Evolutionary conservation across 2,797 vertebrate species (phyloP).

Genomic region (Mormyrus proboscirostris): DNA sequence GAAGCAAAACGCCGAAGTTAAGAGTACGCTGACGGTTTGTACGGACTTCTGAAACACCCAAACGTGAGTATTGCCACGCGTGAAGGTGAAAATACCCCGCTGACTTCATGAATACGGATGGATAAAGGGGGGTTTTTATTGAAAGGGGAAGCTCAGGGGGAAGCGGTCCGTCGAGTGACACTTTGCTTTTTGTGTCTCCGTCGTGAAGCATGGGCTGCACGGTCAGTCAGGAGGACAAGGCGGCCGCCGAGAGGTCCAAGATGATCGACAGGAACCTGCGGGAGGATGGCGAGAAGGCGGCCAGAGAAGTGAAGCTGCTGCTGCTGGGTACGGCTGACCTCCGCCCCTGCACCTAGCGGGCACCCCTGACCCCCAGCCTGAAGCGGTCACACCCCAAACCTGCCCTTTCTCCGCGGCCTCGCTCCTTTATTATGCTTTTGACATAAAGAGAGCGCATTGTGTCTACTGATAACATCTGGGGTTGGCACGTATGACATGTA

Average conservation of each 20-base stretch:
- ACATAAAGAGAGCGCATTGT: background rate
- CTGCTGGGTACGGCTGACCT: constrained; percentile 72
- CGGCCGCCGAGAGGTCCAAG: constrained; percentile 87
- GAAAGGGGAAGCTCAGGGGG: constrained; percentile 41
- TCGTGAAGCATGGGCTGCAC: constrained; percentile 79
- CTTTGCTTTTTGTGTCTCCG: constrained; percentile 16
- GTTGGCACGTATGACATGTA: background rate
- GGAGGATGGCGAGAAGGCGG: constrained; percentile 93
- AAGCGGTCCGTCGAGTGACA: constrained; percentile 7
- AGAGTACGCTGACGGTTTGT: background rate
- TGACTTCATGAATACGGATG: background rate
- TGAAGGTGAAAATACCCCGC: background rate
- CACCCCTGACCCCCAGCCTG: background rate
- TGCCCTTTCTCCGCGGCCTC: background rate
- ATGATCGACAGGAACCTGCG: constrained; percentile 92
- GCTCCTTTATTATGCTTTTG: background rate
- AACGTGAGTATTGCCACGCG: background rate
- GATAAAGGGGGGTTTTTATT: constrained; percentile 11
- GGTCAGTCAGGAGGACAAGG: constrained; percentile 95
- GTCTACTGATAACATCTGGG: background rate
- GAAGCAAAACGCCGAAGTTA: background rate
- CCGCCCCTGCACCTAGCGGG: background rate
- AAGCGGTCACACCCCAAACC: background rate
- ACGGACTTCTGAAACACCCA: background rate
- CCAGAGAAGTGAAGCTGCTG: constrained; percentile 92